A percentile compares a stretch with the other conserved stretches of the same genome.
phyloP scores from a whole-genome alignment of 2,113 vertebrate species.

The Centropristis striata region DNA sequence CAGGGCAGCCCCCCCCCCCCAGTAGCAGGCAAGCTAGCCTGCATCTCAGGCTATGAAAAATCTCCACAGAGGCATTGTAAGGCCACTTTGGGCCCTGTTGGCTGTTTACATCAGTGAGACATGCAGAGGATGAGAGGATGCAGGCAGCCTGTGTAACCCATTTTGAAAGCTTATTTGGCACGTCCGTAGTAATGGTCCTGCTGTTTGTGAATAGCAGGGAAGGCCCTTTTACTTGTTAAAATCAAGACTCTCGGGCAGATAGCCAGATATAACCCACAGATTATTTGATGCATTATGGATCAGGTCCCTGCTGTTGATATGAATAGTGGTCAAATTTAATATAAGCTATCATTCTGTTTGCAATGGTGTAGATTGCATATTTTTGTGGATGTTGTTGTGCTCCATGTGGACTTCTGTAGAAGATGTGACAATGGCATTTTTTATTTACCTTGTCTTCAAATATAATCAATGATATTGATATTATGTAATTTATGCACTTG shows the following conservation, averaged over 20 bases:
- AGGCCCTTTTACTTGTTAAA: slow-evolving; percentile 29
- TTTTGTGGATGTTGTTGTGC: neutral
- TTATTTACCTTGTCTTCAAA: neutral
- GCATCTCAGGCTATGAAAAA: slow-evolving; percentile 19
- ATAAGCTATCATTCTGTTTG: neutral
- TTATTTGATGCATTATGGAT: slow-evolving; percentile 54
- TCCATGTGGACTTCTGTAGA: neutral
- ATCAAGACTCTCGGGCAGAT: slow-evolving; percentile 20
- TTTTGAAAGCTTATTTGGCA: slow-evolving; percentile 39
- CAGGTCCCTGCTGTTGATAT: slow-evolving; percentile 16
- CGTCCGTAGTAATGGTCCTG: slow-evolving; percentile 7
- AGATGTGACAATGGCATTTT: neutral
- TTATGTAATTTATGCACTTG: neutral
- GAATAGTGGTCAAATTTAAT: slow-evolving; percentile 10
- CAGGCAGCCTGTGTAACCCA: slow-evolving; percentile 29
- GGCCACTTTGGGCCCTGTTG: slow-evolving; percentile 27
- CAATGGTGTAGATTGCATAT: neutral
- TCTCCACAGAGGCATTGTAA: slow-evolving; percentile 20
- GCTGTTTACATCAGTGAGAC: slow-evolving; percentile 49
- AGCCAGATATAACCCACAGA: slow-evolving; percentile 27
- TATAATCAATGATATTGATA: slow-evolving; percentile 1
- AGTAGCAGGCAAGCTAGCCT: slow-evolving; percentile 15
- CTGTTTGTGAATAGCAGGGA: slow-evolving; percentile 26
- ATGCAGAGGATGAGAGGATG: slow-evolving; percentile 43
- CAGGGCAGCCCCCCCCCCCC: slow-evolving; percentile 31